A percentile compares a stretch with the other conserved stretches of the same genome.
Conservation (phyloP, 2,113 vertebrate species). For the Sander lucioperca region DNA sequence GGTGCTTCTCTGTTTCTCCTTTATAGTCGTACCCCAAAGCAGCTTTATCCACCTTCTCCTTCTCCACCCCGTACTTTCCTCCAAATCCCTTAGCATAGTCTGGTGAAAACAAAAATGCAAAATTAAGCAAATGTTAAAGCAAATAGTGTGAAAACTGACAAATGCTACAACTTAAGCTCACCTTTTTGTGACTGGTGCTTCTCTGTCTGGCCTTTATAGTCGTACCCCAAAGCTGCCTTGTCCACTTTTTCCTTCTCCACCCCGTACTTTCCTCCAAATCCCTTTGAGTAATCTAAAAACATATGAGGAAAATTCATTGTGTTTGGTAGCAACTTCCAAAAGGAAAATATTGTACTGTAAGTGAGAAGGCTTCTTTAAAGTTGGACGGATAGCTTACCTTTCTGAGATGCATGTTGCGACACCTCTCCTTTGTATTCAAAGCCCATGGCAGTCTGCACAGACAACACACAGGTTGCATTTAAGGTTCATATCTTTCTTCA, state of each 20-base stretch:
- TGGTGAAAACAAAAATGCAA: conserved; percentile 44
- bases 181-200: conserved; percentile 86
- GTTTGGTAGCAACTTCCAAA: background rate
- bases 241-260: conserved; percentile 90
- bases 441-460: conserved; percentile 90
- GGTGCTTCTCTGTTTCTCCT: conserved; percentile 89
- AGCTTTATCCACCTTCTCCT: conserved; percentile 89
- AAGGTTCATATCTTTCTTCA: background rate
- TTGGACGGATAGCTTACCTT: conserved; percentile 79
- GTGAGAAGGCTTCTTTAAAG: background rate
- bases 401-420: conserved; percentile 93
- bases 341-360: no score
- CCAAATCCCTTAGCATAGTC: conserved; percentile 93
- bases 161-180: conserved; percentile 9
- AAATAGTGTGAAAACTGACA: background rate
- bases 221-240: conserved; percentile 82
- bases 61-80: conserved; percentile 90
- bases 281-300: conserved; percentile 80
- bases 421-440: conserved; percentile 96
- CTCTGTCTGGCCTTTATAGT: conserved; percentile 81
- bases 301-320: background rate
- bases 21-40: conserved; percentile 92
- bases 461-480: background rate
- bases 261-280: conserved; percentile 87
- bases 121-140: background rate